Conservation (phyloP, 2,888 invertebrate genomes). For the Agrotis exclamationis region DNA sequence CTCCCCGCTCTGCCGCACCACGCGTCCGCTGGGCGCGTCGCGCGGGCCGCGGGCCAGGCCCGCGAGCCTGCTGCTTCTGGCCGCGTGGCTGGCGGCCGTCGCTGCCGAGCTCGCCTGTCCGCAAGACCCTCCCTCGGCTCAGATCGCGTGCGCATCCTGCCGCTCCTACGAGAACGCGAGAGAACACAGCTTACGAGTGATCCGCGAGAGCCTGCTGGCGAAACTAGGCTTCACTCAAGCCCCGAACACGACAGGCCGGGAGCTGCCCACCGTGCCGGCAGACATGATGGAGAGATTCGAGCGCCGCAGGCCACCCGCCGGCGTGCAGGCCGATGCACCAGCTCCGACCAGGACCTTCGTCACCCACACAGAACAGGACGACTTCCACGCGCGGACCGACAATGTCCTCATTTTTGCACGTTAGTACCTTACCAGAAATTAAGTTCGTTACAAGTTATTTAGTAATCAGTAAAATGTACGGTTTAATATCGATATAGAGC, state of each 20-base stretch:
- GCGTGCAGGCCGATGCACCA: constrained; percentile 92
- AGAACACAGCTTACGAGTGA: constrained; percentile 91
- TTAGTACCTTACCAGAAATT: constrained; percentile 84
- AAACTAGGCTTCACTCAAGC: constrained; percentile 92
- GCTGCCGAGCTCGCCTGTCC: constrained; percentile 85
- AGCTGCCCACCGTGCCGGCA: constrained; percentile 91
- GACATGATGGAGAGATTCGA: constrained; percentile 89
- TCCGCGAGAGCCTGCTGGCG: constrained; percentile 92
- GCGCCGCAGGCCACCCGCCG: constrained; percentile 90
- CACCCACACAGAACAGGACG: constrained; percentile 92
- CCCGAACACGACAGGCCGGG: constrained; percentile 92
- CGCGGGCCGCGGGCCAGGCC: constrained; percentile 91
- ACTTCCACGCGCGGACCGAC: constrained; percentile 93
- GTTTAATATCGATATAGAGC: constrained; percentile 64
- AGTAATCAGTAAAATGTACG: constrained; percentile 54
- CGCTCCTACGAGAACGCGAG: constrained; percentile 91
- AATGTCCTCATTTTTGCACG: constrained; percentile 93
- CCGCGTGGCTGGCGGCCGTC: constrained; percentile 88
- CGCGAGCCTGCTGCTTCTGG: constrained; percentile 91
- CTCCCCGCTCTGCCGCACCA: constrained; percentile 90
- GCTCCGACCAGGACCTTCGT: constrained; percentile 88
- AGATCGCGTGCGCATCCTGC: constrained; percentile 89
- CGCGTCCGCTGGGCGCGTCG: constrained; percentile 91
- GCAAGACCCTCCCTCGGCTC: constrained; percentile 79
- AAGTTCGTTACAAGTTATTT: constrained; percentile 61